phyloP scores from a whole-genome alignment of 1,140 invertebrate species.

The Rhagoletis zephyria region DNA sequence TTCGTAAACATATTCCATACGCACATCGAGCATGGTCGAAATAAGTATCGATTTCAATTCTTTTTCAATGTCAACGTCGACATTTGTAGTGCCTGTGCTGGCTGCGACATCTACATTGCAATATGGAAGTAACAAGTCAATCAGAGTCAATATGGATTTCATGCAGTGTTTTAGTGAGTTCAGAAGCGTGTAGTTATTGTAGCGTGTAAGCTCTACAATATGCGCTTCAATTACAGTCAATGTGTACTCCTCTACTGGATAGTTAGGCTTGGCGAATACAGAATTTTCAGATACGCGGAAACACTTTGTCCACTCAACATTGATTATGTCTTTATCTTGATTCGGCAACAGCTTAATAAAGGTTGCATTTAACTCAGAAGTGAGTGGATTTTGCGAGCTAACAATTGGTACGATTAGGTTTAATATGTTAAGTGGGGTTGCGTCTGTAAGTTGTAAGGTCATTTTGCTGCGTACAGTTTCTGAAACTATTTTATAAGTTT shows the following conservation, averaged over 20 bases:
- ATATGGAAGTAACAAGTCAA: slow-evolving; percentile 68
- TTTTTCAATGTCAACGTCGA: slow-evolving; percentile 47
- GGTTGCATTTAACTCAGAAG: slow-evolving; percentile 66
- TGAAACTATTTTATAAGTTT: slow-evolving; percentile 63
- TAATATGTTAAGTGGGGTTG: slow-evolving; percentile 63
- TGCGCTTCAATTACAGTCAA: slow-evolving; percentile 70
- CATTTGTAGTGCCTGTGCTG: slow-evolving; percentile 16
- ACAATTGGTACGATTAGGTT: slow-evolving; percentile 69
- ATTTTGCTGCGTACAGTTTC: slow-evolving; percentile 66
- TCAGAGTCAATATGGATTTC: slow-evolving; percentile 66
- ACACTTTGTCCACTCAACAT: slow-evolving; percentile 70
- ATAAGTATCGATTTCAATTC: slow-evolving; percentile 77
- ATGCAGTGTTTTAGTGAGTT: slow-evolving; percentile 70
- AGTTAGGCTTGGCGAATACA: slow-evolving; percentile 62
- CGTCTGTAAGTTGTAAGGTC: slow-evolving; percentile 65
- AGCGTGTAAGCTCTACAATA: slow-evolving; percentile 65
- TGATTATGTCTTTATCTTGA: slow-evolving; percentile 70
- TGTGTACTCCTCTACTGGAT: slow-evolving; percentile 70
- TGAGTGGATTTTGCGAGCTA: slow-evolving; percentile 68
- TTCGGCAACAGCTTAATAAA: slow-evolving; percentile 69
- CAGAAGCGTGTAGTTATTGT: slow-evolving; percentile 64
- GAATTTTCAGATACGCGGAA: slow-evolving; percentile 65
- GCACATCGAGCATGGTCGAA: slow-evolving; percentile 82
- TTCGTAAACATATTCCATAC: slow-evolving; percentile 83
- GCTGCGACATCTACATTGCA: slow-evolving; percentile 58